Evolutionary conservation across 1,140 invertebrate species (phyloP).

Genomic region (Drosophila lini): DNA sequence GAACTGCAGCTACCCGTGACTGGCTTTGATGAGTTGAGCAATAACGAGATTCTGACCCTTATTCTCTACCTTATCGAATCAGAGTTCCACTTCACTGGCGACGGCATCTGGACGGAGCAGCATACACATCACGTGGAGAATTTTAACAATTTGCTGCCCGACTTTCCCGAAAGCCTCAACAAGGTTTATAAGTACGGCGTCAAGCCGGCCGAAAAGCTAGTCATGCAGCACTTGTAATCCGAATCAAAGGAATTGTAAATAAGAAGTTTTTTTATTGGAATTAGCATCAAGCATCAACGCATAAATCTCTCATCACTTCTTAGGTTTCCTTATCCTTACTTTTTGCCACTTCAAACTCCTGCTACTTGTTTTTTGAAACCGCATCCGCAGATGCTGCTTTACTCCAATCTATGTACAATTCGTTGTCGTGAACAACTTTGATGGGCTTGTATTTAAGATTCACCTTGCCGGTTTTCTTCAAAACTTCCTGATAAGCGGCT

Average conservation of each 20-base stretch:
- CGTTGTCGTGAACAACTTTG: slow-evolving; percentile 34
- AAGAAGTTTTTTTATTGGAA: slow-evolving; percentile 18
- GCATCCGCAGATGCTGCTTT: neutral
- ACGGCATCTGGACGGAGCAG: slow-evolving; percentile 84
- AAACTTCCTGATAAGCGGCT: slow-evolving; percentile 63
- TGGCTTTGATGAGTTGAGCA: slow-evolving; percentile 46
- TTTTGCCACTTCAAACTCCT: neutral
- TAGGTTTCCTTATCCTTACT: neutral
- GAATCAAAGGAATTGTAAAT: slow-evolving; percentile 25
- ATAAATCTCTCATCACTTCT: neutral
- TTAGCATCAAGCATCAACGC: neutral
- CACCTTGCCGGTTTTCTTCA: slow-evolving; percentile 46
- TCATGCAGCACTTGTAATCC: slow-evolving; percentile 48
- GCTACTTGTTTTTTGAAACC: neutral
- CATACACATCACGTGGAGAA: slow-evolving; percentile 80
- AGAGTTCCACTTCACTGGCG: slow-evolving; percentile 85
- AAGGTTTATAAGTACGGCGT: slow-evolving; percentile 82
- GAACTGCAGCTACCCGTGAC: slow-evolving; percentile 63
- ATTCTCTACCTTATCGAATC: slow-evolving; percentile 84
- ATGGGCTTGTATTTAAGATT: slow-evolving; percentile 47
- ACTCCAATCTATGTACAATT: slow-evolving; percentile 2
- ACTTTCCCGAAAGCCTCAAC: slow-evolving; percentile 78
- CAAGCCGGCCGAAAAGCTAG: slow-evolving; percentile 58
- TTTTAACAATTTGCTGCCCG: slow-evolving; percentile 79
- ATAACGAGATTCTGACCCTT: slow-evolving; percentile 72